phyloP scores from a whole-genome alignment of 2,113 vertebrate species.

The Mirounga angustirostris region DNA sequence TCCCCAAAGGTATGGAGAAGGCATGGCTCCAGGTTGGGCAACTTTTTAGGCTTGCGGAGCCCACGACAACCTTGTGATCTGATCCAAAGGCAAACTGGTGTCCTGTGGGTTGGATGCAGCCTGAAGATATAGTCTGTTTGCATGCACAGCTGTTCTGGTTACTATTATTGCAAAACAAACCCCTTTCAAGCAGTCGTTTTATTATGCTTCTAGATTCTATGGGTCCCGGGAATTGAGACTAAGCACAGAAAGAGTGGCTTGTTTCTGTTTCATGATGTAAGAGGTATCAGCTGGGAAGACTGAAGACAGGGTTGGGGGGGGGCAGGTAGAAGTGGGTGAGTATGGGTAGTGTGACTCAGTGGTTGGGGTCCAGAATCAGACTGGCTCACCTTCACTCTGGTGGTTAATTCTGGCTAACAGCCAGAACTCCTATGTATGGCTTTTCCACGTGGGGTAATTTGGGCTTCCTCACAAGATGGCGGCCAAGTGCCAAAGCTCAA shows the following conservation, averaged over 20 bases:
- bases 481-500: not conserved
- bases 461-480: conserved; percentile 17
- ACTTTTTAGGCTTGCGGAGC: not conserved
- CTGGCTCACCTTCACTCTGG: not conserved
- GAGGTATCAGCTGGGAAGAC: not conserved
- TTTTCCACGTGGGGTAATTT: not conserved
- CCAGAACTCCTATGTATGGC: not conserved
- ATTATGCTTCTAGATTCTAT: not conserved
- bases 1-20: not conserved
- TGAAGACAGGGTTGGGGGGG: not conserved
- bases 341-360: not conserved
- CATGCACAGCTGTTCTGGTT: not conserved
- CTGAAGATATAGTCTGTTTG: not conserved
- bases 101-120: not conserved
- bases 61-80: not conserved
- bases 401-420: not conserved
- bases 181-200: not conserved
- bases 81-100: not conserved
- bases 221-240: not conserved
- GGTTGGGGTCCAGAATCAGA: not conserved
- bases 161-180: not conserved
- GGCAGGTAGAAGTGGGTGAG: not conserved
- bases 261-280: not conserved
- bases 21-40: not conserved
- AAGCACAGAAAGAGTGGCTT: not conserved